Percentiles rank a stretch among this genome's conserved stretches.
Evolutionary conservation across 2,888 invertebrate species (phyloP).

Genomic region (Trichogramma evanescens): DNA sequence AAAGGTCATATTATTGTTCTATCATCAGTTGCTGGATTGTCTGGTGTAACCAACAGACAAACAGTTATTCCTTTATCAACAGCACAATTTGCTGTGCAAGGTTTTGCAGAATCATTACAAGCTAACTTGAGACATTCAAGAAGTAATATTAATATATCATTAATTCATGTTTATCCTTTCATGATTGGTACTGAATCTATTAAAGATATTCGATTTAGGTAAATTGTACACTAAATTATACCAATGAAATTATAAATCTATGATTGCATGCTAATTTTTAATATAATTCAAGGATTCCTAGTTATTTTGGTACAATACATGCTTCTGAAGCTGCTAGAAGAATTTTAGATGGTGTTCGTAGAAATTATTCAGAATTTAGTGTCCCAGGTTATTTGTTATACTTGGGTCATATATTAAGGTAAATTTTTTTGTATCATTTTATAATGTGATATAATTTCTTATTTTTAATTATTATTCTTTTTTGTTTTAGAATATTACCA

Average conservation of each 20-base stretch:
- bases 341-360: constrained; percentile 57
- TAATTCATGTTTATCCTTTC: constrained; percentile 60
- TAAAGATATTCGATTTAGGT: constrained; percentile 55
- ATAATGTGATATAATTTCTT: neutral
- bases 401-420: constrained; percentile 54
- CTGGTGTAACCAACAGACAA: constrained; percentile 50
- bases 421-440: constrained; percentile 5
- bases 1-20: constrained; percentile 58
- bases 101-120: constrained; percentile 57
- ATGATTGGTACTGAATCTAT: constrained; percentile 53
- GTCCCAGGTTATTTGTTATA: constrained; percentile 57
- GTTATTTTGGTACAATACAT: constrained; percentile 59
- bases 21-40: constrained; percentile 59
- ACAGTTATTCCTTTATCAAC: constrained; percentile 56
- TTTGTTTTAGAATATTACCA: constrained; percentile 50
- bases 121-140: constrained; percentile 56
- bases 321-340: constrained; percentile 54
- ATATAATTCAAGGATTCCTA: constrained; percentile 52
- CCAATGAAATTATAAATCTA: constrained; percentile 5
- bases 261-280: constrained; percentile 2
- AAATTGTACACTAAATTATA: constrained; percentile 17
- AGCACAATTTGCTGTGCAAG: constrained; percentile 62
- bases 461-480: neutral
- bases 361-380: constrained; percentile 58
- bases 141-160: constrained; percentile 54